Conservation (phyloP, 2,797 vertebrate genomes). For the Anomalospiza imberbis region DNA sequence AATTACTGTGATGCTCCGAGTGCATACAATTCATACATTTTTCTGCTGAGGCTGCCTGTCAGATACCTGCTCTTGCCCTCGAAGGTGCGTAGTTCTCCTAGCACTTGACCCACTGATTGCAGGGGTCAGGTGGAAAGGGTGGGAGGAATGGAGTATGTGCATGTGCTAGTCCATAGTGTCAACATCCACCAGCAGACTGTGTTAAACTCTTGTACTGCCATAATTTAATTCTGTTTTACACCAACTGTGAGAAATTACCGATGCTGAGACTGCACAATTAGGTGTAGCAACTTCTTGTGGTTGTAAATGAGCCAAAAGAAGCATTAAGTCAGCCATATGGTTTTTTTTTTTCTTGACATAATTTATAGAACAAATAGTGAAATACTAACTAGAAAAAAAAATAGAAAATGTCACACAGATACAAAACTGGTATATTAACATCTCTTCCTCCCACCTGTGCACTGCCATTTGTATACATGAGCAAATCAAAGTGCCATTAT, state of each 20-base stretch:
- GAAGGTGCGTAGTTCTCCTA: not conserved
- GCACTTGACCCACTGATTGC: not conserved
- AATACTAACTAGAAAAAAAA: not conserved
- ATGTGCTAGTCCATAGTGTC: not conserved
- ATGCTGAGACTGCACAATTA: not conserved
- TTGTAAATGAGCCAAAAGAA: not conserved
- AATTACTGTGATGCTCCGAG: not conserved
- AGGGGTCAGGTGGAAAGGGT: not conserved
- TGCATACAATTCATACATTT: not conserved
- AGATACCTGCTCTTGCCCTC: not conserved
- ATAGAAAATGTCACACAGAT: not conserved
- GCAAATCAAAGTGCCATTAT: not conserved
- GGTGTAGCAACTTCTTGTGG: not conserved
- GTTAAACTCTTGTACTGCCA: not conserved
- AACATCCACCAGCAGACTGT: not conserved
- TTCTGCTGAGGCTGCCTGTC: not conserved
- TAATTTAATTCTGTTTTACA: not conserved
- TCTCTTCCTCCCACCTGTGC: not conserved
- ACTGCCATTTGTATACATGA: not conserved
- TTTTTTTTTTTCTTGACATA: not conserved
- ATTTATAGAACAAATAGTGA: not conserved
- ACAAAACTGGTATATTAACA: not conserved
- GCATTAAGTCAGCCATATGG: not conserved
- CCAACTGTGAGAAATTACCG: not conserved
- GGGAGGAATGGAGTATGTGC: not conserved